These are phyloP conservation scores for Parasteatoda lunata DNA, from an alignment of 2,888 invertebrate species.

Conservation along the genomic window DNA sequence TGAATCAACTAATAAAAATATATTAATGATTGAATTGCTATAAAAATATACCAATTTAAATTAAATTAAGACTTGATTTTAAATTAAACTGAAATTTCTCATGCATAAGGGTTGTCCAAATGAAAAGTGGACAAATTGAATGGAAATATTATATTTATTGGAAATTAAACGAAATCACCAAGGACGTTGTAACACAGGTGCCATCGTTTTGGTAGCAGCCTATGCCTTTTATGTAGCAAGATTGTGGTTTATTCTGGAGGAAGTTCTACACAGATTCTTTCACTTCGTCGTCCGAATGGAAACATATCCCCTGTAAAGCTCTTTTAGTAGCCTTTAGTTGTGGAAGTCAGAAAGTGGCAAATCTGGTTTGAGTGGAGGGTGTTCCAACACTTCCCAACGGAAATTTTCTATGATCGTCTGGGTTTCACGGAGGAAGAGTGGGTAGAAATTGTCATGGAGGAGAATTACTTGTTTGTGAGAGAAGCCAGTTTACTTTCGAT, in stretches of 20 bases:
- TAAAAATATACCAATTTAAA: no score
- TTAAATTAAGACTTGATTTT: no score
- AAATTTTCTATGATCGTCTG: not conserved
- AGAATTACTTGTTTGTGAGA: slow-evolving; percentile 6
- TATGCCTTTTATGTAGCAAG: no score
- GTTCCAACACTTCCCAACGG: slow-evolving; percentile 5
- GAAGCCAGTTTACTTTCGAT: no score
- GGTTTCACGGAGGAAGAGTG: not conserved
- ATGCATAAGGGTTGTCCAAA: not conserved
- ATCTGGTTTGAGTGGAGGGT: not conserved
- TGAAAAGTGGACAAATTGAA: not conserved
- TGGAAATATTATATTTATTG: not conserved
- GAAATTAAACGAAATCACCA: not conserved
- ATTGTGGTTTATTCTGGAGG: not conserved
- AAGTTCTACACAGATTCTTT: not conserved
- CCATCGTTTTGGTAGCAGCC: no score
- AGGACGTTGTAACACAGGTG: not conserved
- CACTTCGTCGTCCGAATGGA: not conserved
- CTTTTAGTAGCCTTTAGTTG: not conserved
- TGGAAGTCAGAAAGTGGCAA: not conserved
- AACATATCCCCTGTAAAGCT: not conserved
- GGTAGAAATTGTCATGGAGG: not conserved
- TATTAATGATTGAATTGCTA: no score
- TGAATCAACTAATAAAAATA: no score
- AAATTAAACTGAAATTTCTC: no score